These are phyloP conservation scores for Ceraclea dissimilis DNA, from an alignment of 2,888 invertebrate species.

Conservation along the genomic window DNA sequence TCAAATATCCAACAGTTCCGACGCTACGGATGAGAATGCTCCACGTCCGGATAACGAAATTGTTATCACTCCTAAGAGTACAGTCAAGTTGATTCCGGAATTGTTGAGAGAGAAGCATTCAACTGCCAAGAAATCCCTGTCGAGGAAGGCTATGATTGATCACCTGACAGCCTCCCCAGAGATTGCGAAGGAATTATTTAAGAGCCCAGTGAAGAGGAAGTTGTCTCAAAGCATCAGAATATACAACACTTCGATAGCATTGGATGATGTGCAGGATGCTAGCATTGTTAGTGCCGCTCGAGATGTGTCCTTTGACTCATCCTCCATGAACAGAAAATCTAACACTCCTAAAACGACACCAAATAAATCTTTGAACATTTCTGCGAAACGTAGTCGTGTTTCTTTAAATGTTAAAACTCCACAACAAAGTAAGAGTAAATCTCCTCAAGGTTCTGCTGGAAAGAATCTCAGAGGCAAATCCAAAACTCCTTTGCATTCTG, in stretches of 20 bases:
- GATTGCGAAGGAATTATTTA: conserved; percentile 41
- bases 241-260: conserved; percentile 34
- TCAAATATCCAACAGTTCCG: conserved; percentile 29
- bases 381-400: conserved; percentile 23
- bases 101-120: conserved; percentile 38
- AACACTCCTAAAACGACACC: conserved; percentile 26
- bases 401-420: background rate
- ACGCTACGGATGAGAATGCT: conserved; percentile 27
- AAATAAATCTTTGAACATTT: conserved; percentile 27
- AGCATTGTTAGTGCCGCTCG: conserved; percentile 19
- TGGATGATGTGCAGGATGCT: conserved; percentile 29
- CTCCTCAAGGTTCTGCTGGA: background rate
- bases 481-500: background rate
- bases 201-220: conserved; percentile 44
- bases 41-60: conserved; percentile 28
- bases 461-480: background rate
- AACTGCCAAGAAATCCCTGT: conserved; percentile 44
- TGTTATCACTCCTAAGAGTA: conserved; percentile 39
- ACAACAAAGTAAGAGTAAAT: background rate
- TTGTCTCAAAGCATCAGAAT: conserved; percentile 46
- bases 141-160: conserved; percentile 43
- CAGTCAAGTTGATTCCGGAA: conserved; percentile 35
- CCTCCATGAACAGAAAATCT: conserved; percentile 29
- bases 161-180: conserved; percentile 38
- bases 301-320: conserved; percentile 18